phyloP scores from a whole-genome alignment of 23 tunicate species.

The Styela clava region DNA sequence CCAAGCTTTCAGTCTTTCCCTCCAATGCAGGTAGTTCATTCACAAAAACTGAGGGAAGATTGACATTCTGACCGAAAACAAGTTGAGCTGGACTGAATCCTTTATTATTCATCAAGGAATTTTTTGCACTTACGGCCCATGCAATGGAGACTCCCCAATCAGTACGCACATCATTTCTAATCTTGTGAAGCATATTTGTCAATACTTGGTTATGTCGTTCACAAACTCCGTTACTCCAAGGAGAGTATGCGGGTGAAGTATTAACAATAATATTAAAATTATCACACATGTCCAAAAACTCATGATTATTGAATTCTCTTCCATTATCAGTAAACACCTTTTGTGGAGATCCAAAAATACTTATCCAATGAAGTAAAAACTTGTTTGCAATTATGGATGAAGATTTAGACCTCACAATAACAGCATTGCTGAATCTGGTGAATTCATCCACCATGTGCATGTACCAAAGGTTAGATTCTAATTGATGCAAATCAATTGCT shows the following conservation, averaged over 20 bases:
- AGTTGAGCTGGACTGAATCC: slow-evolving; percentile 25
- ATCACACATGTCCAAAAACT: slow-evolving; percentile 24
- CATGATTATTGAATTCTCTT: slow-evolving; percentile 17
- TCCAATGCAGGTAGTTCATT: slow-evolving; percentile 15
- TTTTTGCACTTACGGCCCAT: slow-evolving; percentile 24
- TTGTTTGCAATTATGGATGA: slow-evolving; percentile 15
- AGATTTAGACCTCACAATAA: slow-evolving; percentile 15
- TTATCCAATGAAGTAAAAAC: slow-evolving; percentile 20
- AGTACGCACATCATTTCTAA: neutral
- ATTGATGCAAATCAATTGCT: slow-evolving; percentile 26
- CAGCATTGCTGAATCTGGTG: slow-evolving; percentile 24
- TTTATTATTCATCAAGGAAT: slow-evolving; percentile 5
- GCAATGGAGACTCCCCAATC: slow-evolving; percentile 12
- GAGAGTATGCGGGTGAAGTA: slow-evolving; percentile 28
- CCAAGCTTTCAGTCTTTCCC: slow-evolving; percentile 4
- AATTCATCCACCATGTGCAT: slow-evolving; percentile 32
- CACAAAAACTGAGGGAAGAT: neutral
- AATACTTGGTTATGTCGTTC: slow-evolving; percentile 21
- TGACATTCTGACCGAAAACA: slow-evolving; percentile 3
- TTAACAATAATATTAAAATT: slow-evolving; percentile 11
- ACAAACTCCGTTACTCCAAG: slow-evolving; percentile 34
- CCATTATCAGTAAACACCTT: slow-evolving; percentile 25
- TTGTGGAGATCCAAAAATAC: slow-evolving; percentile 22
- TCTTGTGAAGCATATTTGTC: neutral
- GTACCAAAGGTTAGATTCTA: slow-evolving; percentile 21